Percentiles rank a stretch among this genome's conserved stretches.
phyloP scores from a whole-genome alignment of 64 coral and sea anemone genomes.

The Pocillopora verrucosa region DNA sequence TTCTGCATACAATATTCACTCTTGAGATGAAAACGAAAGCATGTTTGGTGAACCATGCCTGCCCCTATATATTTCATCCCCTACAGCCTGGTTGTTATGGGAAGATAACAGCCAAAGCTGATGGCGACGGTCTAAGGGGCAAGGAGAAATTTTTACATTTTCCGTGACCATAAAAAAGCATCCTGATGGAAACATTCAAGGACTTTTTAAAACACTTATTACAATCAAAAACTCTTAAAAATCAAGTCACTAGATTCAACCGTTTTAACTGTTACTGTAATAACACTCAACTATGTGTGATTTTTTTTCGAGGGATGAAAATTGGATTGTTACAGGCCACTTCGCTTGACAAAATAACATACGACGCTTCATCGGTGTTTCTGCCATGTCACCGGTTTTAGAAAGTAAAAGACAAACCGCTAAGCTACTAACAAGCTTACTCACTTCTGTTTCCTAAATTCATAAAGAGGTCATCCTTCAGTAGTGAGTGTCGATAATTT shows the following conservation, averaged over 20 bases:
- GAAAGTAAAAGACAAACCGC: not conserved
- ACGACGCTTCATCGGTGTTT: too few relatives aligned
- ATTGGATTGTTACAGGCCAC: not conserved
- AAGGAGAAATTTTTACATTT: too few relatives aligned
- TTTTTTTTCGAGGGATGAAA: not conserved
- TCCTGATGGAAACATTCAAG: not conserved
- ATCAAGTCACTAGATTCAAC: not conserved
- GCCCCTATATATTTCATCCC: not conserved
- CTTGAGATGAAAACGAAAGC: not conserved
- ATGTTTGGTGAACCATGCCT: not conserved
- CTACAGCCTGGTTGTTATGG: not conserved
- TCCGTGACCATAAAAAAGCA: not conserved
- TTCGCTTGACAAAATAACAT: not conserved
- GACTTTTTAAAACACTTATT: not conserved
- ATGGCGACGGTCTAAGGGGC: not conserved
- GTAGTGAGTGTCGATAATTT: not conserved
- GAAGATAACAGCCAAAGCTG: not conserved
- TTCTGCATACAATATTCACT: not conserved
- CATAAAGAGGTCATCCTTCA: not conserved
- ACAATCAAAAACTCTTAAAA: not conserved
- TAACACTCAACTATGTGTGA: not conserved
- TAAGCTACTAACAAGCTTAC: constrained; percentile 13
- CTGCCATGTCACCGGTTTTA: not conserved
- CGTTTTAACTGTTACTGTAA: not conserved
- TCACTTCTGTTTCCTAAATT: not conserved